These are phyloP conservation scores for Porites evermanni DNA, from an alignment of 92 coral and sea anemone species.

Conservation along the genomic window DNA sequence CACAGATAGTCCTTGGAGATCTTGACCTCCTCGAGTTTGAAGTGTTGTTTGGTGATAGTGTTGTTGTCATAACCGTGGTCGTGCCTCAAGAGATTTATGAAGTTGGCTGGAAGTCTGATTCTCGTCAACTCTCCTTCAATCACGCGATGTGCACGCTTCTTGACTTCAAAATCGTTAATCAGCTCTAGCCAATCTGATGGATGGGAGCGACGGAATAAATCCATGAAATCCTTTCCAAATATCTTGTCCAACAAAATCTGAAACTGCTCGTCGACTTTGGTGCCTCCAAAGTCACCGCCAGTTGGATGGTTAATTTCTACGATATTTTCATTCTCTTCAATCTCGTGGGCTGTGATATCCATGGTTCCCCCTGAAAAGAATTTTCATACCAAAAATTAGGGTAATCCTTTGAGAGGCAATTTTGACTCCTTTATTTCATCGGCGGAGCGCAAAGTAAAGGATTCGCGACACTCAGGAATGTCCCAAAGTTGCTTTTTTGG, in stretches of 20 bases:
- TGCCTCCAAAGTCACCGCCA: conserved; percentile 60
- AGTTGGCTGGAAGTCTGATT: conserved; percentile 38
- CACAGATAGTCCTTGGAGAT: conserved; percentile 34
- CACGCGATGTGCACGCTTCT: conserved; percentile 46
- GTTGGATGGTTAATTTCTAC: conserved; percentile 58
- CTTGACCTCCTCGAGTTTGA: conserved; percentile 30
- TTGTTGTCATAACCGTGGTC: conserved; percentile 23
- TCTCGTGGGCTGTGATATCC: conserved; percentile 53
- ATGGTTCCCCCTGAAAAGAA: conserved; percentile 50
- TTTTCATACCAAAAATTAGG: too few species aligned
- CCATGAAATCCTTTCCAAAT: conserved; percentile 49
- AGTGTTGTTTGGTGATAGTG: conserved; percentile 5
- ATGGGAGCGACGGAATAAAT: conserved; percentile 30
- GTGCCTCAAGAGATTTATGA: conserved; percentile 26
- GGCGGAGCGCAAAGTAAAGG: too few species aligned
- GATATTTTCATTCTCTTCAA: conserved; percentile 46
- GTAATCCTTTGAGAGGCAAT: too few species aligned
- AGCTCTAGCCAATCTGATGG: conserved; percentile 56
- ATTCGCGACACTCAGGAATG: too few species aligned
- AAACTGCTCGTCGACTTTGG: conserved; percentile 56
- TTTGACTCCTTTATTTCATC: too few species aligned
- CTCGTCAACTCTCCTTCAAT: conserved; percentile 38
- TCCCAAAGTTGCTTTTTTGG: too few species aligned
- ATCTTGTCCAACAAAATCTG: conserved; percentile 36
- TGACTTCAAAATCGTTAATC: conserved; percentile 62